Evolutionary conservation across 2,888 invertebrate species (phyloP).

Genomic region (Lasioglossum lativentre): DNA sequence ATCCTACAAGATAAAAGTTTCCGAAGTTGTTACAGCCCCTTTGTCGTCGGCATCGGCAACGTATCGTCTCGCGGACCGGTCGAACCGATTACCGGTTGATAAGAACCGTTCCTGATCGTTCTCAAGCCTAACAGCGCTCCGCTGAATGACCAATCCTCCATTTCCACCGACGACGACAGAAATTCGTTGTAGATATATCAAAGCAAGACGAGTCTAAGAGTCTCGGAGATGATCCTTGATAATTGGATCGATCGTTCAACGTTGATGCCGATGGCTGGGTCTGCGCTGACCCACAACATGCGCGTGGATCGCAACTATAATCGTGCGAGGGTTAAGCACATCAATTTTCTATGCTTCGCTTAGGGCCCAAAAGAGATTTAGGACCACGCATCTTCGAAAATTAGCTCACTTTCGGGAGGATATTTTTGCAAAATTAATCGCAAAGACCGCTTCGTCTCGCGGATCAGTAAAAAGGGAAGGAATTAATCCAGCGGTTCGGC

Average conservation of each 20-base stretch:
- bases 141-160: conserved; percentile 13
- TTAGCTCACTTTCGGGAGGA: no score
- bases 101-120: conserved; percentile 48
- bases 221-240: background rate
- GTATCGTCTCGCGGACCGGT: conserved; percentile 63
- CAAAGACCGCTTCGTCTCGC: background rate
- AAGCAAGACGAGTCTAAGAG: background rate
- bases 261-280: no score
- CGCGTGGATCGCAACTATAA: no score
- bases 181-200: background rate
- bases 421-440: no score
- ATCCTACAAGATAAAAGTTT: conserved; percentile 84
- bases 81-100: conserved; percentile 51
- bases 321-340: background rate
- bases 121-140: conserved; percentile 58
- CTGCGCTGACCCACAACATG: no score
- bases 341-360: background rate
- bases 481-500: conserved; percentile 12
- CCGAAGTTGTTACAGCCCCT: conserved; percentile 81
- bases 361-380: background rate
- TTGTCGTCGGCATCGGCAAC: conserved; percentile 79
- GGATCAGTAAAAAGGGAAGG: background rate
- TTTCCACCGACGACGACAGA: background rate
- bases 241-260: background rate
- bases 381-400: no score